Evolutionary conservation across 2,888 invertebrate species (phyloP), one percentile per base, ranked within the genome.

Genomic region (Phyto melanocephala): DNA sequence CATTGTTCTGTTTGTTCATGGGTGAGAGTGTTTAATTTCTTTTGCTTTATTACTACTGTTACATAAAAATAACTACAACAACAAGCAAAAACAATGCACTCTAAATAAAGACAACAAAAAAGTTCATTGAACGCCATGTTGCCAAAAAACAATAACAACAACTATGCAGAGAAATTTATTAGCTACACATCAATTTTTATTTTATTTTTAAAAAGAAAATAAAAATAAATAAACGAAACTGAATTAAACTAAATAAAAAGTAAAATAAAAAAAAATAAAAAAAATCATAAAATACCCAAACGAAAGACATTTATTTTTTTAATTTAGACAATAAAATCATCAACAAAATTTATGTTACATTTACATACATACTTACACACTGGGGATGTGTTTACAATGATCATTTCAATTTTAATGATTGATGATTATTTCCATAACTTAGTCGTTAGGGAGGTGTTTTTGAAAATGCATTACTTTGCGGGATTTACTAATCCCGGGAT

Each of bases 91-190:
- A n/a, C n/a, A n/a, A n/a, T n/a, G n/a, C n/a, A n/a, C n/a, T n/a
- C n/a, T n/a, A n/a, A n/a, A n/a, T n/a, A n/a, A n/a, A n/a, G n/a
- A n/a, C n/a, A n/a, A n/a, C n/a, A 45, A 62, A 45, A 63, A 33
- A 72, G 78, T 79, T 79, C 78, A 79, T 58, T 79, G 78, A 65
- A 79, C 78, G 72, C 58, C 22, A 40, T 65, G 7, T 37, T 76
- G 37, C 63, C 33, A 22, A 58, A 68, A 68, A 28, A 45, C 20
- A 45, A 47, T 24, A 60, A 37, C 22, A 56, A 47, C 45, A 67
- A 79, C 58, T 58, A 60, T 72, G 67, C 62, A 72, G 60, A 80
- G 54, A 45, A 68, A 80, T 79, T 79, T 67, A 67, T 37, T 65
- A 67, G 50, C 58, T 35, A 79, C 67, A 72, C 79, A 58, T 50